These are phyloP conservation scores for Apostichopus californicus DNA, from an alignment of 35 echinoderm and acorn worm genomes.

Conservation along the genomic window DNA sequence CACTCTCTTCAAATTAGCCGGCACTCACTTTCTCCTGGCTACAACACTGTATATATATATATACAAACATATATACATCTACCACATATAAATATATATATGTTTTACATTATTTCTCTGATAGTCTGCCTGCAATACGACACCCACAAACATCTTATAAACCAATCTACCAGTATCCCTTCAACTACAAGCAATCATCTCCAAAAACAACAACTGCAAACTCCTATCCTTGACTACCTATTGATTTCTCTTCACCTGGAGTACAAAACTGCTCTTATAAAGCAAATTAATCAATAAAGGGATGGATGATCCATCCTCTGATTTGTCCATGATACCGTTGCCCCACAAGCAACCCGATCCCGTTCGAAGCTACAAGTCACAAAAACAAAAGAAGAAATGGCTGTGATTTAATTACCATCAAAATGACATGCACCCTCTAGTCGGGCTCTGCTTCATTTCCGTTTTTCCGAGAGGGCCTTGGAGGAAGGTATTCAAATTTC, in stretches of 20 bases:
- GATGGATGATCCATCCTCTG: background rate
- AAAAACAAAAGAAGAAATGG: background rate
- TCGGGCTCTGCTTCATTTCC: too few species aligned
- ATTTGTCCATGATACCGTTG: background rate
- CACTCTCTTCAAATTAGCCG: too few species aligned
- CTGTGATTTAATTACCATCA: constrained; percentile 5
- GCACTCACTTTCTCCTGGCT: too few species aligned
- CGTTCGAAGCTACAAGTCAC: background rate
- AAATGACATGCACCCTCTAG: constrained; percentile 16
- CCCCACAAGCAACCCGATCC: background rate
- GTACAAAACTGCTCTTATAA: background rate
- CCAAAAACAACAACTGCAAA: too few species aligned
- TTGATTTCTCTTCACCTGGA: background rate
- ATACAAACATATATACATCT: too few species aligned
- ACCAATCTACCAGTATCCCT: too few species aligned
- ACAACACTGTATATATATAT: too few species aligned
- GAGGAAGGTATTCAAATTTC: background rate
- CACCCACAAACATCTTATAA: too few species aligned
- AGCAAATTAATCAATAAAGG: background rate
- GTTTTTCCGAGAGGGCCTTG: constrained; percentile 1
- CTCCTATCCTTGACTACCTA: background rate
- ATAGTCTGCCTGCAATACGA: too few species aligned
- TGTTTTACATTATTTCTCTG: too few species aligned
- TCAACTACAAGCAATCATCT: too few species aligned
- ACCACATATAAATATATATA: too few species aligned